Percentiles rank a stretch among this genome's conserved stretches.
phyloP scores from a whole-genome alignment of 1,140 invertebrate species.

The Ruditapes philippinarum region DNA sequence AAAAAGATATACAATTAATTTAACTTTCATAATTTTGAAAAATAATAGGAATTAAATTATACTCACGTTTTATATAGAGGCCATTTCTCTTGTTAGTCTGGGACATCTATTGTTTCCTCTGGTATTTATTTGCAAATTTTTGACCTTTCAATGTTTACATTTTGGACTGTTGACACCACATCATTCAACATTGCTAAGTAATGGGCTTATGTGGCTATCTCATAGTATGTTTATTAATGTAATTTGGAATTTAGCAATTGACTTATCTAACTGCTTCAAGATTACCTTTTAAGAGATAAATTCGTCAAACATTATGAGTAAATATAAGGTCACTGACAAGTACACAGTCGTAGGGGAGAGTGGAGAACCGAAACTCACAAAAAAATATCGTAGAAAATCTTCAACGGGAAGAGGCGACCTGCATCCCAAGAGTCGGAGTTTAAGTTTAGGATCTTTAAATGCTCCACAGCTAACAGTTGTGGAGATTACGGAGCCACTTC shows the following conservation, averaged over 20 bases:
- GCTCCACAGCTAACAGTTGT: conserved; percentile 40
- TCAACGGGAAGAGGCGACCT: conserved; percentile 16
- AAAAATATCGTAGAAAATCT: conserved; percentile 48
- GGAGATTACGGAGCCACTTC: conserved; percentile 39
- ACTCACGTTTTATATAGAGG: too few relatives aligned
- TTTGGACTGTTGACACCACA: background rate
- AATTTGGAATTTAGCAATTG: conserved; percentile 53
- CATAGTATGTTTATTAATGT: background rate
- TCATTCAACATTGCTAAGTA: background rate
- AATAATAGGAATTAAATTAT: too few relatives aligned
- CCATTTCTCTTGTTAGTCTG: too few relatives aligned
- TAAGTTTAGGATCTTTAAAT: conserved; percentile 49
- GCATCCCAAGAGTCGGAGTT: conserved; percentile 41
- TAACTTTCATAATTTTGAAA: too few relatives aligned
- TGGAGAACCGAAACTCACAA: conserved; percentile 33
- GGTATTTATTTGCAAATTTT: background rate
- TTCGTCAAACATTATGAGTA: conserved; percentile 37
- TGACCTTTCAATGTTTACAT: conserved; percentile 33
- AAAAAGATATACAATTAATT: too few relatives aligned
- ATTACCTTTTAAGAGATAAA: conserved; percentile 34
- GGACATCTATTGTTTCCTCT: background rate
- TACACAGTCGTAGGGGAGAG: conserved; percentile 36
- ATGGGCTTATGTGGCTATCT: conserved; percentile 1
- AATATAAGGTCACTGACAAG: conserved; percentile 60
- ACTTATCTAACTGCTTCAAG: conserved; percentile 29